Base-by-base conservation (phyloP, 2,113 vertebrate genomes). In the Muntiacus reevesi region DNA sequence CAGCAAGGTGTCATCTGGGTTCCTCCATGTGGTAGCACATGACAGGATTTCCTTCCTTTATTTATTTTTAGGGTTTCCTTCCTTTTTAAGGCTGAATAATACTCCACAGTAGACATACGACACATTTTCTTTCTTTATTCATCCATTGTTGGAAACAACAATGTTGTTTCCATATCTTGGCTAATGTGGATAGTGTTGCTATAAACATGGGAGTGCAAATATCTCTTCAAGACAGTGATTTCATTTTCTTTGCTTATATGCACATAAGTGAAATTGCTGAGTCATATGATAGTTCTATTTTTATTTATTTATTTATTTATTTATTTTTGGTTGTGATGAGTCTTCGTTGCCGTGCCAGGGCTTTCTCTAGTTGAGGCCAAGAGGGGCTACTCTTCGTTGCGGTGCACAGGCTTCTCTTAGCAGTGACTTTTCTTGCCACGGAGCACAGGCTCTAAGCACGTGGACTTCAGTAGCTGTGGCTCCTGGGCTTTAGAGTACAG, bases 341-440 rank as follows among this genome's bases (percentile, higher is more conserved):
- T 43, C 71, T 43, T 43, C 5, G 21, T 74, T 14, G 71, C 36
- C 25, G 9, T 25, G 21, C n/a, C 10, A 23, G 64, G n/a, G 17
- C 64, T 36, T 23, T 71, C n/a, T 71, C n/a, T 71, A 36, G 64
- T 6, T 71, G n/a, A 10, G 19, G 36, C 71, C 71, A 25, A 6
- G 36, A 74, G 21, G 36, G 21, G 19, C 21, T 23, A 6, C 36
- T 74, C 71, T 74, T 43, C 1, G 0, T 1, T 7, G 36, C 0
- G 1, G 40, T 43, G 40, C 23, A 14, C 36, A 43, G 40, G 71
- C 71, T 7, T 27, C 71, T 76, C 71, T 14, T 43, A 12, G 71
- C 3, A 0, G 40, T 43, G 71, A 23, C 23, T 14, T 76, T 13
- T 43, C 40, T 33, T 43, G 23, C 71, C 7, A 23, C 2, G 6